Evolutionary conservation across 1,140 invertebrate species (phyloP), one percentile per base, ranked within the genome.

Genomic region (Wasmannia auropunctata): DNA sequence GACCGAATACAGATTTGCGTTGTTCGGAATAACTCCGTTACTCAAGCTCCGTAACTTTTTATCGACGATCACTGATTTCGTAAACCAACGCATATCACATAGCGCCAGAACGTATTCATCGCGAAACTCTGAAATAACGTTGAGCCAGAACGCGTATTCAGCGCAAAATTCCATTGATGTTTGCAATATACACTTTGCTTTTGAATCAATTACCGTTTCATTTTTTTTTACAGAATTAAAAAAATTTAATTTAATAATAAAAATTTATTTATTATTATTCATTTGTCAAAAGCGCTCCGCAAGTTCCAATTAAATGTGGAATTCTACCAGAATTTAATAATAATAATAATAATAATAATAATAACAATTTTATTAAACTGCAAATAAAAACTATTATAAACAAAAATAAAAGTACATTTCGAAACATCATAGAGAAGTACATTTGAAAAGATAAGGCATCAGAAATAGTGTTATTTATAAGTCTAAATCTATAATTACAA

Each of bases 31-130:
- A 37, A 34, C 51, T n/a, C n/a, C 16, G 51, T 76, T 76, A 62
- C 5, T 76, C 54, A 43, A 76, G 75, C 56, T 77, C 19, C 56
- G 40, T 77, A 77, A 77, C 51, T 62, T 62, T 77, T 43, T 77
- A 77, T 77, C 19, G 28, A n/a, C 70, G 10, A 62, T 22, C 56
- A 62, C 16, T 46, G 37, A 8, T 43, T 43, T 76, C 10, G 14
- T 5, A 16, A 62, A 25, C 56, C 34, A 43, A 40, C 25, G 16
- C 8, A 19, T 56, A 40, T 60, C 16, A 25, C 37, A 11, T 5
- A 31, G 3, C 60, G 10, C 6, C 31, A 37, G 31, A 37, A 72
- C 19, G 28, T 31, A 70, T 70, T n/a, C n/a, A n/a, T n/a, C n/a
- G n/a, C n/a, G n/a, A n/a, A n/a, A n/a, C n/a, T n/a, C n/a, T 46